Base-by-base conservation (phyloP, 2,797 vertebrate species). In the Triplophysa bombifrons region DNA sequence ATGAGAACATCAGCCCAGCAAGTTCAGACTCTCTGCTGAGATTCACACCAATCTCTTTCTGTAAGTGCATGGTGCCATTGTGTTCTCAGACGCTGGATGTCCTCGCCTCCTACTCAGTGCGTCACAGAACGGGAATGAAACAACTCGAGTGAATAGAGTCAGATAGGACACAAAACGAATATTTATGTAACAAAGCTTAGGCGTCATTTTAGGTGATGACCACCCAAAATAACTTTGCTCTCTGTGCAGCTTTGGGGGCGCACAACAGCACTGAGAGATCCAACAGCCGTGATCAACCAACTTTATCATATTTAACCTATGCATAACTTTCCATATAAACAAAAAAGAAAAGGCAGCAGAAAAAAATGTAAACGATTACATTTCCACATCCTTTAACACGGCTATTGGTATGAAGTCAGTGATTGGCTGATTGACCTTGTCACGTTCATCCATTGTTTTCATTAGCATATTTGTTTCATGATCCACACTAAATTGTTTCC, bases 91-190 rank as follows among this genome's bases (percentile, higher is more conserved):
- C 51, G 48, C 71, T 67, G 34, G 63, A 46, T 69, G 81, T 78
- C 81, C 65, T 82, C 74, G 81, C 76, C 76, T 78, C 81, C 81
- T 78, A 82, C 76, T 74, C 78, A 78, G 81, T 82, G 81, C 81
- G 56, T 78, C 81, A 82, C 65, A 64, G 76, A 78, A 69, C 25
- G 63, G 64, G 46, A 74, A 74, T 67, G 64, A 80, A 73, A 67
- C 53, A 73, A 25, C 71, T 79, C 68, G 68, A 25, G 53, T 78
- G 61, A 78, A 65, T 60, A 73, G 74, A 71, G 69, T 78, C 64
- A 74, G 48, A 55, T 41, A 64, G 55, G 81, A 67, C 48, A 55
- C 64, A 74, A 17, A 63, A 73, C 48, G 9, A 61, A 74, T 46
- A 78, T 55, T 38, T 78, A 82, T 74, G 50, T 82, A 78, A 82